These are phyloP conservation scores for Myotis pilosus DNA, from an alignment of 2,797 vertebrate genomes.

Conservation along the genomic window DNA sequence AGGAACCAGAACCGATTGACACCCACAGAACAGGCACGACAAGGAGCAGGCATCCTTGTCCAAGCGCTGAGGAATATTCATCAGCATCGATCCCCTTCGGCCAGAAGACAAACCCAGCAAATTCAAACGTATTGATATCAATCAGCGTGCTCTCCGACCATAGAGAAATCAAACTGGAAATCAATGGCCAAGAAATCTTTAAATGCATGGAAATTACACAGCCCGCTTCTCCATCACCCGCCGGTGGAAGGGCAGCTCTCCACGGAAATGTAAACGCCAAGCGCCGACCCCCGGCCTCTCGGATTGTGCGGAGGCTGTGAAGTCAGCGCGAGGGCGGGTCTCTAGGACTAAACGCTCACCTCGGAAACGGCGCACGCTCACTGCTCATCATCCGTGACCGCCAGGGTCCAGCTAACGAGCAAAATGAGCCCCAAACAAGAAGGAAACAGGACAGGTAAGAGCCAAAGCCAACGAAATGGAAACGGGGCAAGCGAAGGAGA, in stretches of 20 bases:
- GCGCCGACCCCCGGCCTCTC: rapidly evolving
- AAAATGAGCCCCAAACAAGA: not conserved
- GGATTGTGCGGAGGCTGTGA: rapidly evolving
- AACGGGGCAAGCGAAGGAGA: not conserved
- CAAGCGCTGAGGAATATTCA: not conserved
- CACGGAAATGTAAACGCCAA: not conserved
- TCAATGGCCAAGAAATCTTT: not conserved
- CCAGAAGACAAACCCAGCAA: too few species aligned
- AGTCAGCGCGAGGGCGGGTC: not conserved
- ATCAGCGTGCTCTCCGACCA: not conserved
- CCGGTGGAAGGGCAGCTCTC: not conserved
- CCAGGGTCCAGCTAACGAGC: not conserved
- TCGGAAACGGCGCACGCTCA: not conserved
- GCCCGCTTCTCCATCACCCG: not conserved
- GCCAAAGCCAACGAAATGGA: rapidly evolving
- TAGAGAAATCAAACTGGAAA: not conserved
- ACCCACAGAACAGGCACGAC: rapidly evolving
- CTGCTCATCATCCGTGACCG: not conserved
- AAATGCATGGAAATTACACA: not conserved
- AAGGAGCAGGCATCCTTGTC: rapidly evolving
- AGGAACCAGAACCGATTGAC: rapidly evolving
- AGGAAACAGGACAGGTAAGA: not conserved
- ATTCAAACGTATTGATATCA: not conserved
- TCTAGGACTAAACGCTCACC: not conserved
- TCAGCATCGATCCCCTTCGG: rapidly evolving